These are phyloP conservation scores for Cephus cinctus DNA, from an alignment of 1,140 invertebrate genomes.

Conservation along the genomic window DNA sequence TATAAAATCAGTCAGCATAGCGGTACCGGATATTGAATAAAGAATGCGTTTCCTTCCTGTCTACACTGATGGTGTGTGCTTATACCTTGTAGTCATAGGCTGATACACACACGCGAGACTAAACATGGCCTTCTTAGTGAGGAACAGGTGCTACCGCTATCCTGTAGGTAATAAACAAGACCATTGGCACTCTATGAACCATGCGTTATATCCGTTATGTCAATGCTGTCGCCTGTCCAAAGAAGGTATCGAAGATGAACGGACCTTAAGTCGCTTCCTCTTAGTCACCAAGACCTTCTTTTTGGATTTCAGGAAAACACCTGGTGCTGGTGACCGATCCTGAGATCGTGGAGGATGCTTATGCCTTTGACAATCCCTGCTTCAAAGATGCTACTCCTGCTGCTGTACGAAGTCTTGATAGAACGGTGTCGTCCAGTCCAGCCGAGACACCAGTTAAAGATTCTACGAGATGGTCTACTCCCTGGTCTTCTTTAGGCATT, in stretches of 20 bases:
- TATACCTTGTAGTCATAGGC: too few relatives aligned
- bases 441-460: slow-evolving; percentile 50
- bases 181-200: background rate
- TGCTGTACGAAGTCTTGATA: slow-evolving; percentile 40
- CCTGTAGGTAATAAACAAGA: slow-evolving; percentile 17
- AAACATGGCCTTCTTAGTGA: slow-evolving; percentile 31
- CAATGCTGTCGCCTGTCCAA: slow-evolving; percentile 15
- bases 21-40: too few relatives aligned
- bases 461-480: slow-evolving; percentile 47
- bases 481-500: slow-evolving; percentile 59
- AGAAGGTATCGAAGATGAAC: slow-evolving; percentile 9
- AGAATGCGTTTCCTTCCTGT: slow-evolving; percentile 50
- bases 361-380: slow-evolving; percentile 78
- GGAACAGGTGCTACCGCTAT: slow-evolving; percentile 16
- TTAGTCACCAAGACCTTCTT: background rate
- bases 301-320: slow-evolving; percentile 63
- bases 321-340: slow-evolving; percentile 71
- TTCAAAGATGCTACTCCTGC: slow-evolving; percentile 61
- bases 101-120: slow-evolving; percentile 32
- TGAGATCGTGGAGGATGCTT: slow-evolving; percentile 70
- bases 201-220: slow-evolving; percentile 13
- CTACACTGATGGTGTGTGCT: slow-evolving; percentile 5
- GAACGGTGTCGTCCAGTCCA: slow-evolving; percentile 45
- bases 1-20: too few relatives aligned
- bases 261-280: slow-evolving; percentile 1